These are phyloP conservation scores for Aphidius ervi DNA, from an alignment of 1,140 invertebrate species.

Conservation along the genomic window DNA sequence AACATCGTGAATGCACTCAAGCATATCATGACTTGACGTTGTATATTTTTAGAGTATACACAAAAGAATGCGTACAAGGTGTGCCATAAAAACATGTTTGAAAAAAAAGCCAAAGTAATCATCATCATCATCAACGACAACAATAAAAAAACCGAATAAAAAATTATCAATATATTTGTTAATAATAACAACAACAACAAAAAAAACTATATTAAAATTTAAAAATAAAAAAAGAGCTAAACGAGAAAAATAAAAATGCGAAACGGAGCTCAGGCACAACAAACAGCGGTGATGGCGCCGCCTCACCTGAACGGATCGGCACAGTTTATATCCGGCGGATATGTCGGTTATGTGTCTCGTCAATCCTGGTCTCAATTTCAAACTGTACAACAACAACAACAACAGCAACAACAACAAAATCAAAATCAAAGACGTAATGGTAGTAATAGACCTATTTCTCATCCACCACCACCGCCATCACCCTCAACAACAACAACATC, in stretches of 20 bases:
- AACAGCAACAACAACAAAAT: conserved; percentile 18
- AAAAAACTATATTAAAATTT: neutral
- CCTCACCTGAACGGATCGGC: conserved; percentile 49
- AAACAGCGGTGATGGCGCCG: conserved; percentile 50
- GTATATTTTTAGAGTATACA: neutral
- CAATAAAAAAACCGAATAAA: neutral
- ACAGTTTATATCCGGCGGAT: conserved; percentile 48
- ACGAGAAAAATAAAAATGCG: conserved; percentile 38
- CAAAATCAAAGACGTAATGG: conserved; percentile 23
- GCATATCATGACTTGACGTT: neutral
- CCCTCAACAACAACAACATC: conserved; percentile 29
- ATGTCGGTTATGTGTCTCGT: conserved; percentile 43
- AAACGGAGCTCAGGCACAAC: conserved; percentile 47
- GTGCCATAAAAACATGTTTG: neutral
- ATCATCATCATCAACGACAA: neutral
- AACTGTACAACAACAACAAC: conserved; percentile 20
- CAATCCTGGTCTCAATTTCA: conserved; percentile 41
- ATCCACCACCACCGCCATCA: conserved; percentile 45
- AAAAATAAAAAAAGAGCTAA: neutral
- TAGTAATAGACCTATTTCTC: conserved; percentile 41
- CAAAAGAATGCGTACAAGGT: conserved; percentile 8
- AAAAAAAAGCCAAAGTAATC: neutral
- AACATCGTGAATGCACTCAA: neutral
- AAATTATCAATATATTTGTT: neutral
- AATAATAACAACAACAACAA: neutral